These are phyloP conservation scores for Brenthis daphne DNA, from an alignment of 2,888 invertebrate genomes.

Conservation along the genomic window DNA sequence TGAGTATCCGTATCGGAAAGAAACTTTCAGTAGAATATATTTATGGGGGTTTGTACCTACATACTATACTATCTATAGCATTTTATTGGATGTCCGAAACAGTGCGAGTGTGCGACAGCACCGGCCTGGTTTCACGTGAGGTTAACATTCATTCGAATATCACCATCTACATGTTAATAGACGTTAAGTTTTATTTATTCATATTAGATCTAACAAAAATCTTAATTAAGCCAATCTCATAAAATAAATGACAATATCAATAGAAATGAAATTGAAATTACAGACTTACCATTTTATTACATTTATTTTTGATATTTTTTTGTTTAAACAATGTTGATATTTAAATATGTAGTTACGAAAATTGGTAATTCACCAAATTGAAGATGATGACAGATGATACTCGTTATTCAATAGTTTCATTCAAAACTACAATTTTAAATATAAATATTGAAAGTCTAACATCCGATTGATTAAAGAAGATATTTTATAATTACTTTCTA, in stretches of 20 bases:
- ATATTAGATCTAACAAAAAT: slow-evolving; percentile 47
- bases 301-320: slow-evolving; percentile 14
- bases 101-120: slow-evolving; percentile 46
- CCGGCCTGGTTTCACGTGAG: slow-evolving; percentile 48
- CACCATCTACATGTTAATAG: slow-evolving; percentile 48
- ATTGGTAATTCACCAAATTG: not conserved
- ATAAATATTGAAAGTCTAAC: not conserved
- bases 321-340: slow-evolving; percentile 13
- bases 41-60: slow-evolving; percentile 12
- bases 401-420: not conserved
- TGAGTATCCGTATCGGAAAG: slow-evolving; percentile 18
- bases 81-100: slow-evolving; percentile 7
- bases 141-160: slow-evolving; percentile 46
- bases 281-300: slow-evolving; percentile 13
- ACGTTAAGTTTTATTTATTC: slow-evolving; percentile 53
- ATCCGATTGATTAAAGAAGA: slow-evolving; percentile 4
- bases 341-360: slow-evolving; percentile 16
- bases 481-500: slow-evolving; percentile 19
- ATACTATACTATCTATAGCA: not conserved
- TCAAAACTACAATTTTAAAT: slow-evolving; percentile 22
- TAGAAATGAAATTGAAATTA: slow-evolving; percentile 28
- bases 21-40: slow-evolving; percentile 12
- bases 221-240: slow-evolving; percentile 51
- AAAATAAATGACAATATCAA: slow-evolving; percentile 50
- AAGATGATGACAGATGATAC: not conserved